A percentile compares a stretch with the other conserved stretches of the same genome.
phyloP scores from a whole-genome alignment of 2,797 vertebrate genomes.

The Artibeus jamaicensis region DNA sequence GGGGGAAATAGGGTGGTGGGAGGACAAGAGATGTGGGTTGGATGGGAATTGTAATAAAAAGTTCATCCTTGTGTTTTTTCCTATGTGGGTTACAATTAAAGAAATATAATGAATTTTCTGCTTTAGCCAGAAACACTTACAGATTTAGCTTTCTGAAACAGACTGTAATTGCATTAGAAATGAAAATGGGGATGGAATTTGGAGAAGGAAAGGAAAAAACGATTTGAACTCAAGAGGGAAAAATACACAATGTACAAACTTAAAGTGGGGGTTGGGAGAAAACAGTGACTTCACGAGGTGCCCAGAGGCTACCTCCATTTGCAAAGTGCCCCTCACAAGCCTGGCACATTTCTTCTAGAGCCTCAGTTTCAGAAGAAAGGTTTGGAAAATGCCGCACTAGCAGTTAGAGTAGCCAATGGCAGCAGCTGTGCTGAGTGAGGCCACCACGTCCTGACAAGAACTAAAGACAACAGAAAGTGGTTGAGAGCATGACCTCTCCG shows the following conservation, averaged over 20 bases:
- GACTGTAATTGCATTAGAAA: constrained; percentile 61
- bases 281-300: not conserved
- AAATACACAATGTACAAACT: constrained; percentile 22
- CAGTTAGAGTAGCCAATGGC: not conserved
- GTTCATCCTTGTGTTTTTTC: constrained; percentile 1
- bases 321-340: not conserved
- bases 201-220: not conserved
- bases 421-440: not conserved
- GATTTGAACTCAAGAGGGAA: not conserved
- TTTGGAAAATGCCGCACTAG: not conserved
- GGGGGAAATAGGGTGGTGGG: not conserved
- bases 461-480: not conserved
- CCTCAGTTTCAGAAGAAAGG: not conserved
- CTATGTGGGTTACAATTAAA: constrained; percentile 52
- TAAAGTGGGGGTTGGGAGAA: not conserved
- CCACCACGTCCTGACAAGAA: not conserved
- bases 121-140: constrained; percentile 49
- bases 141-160: constrained; percentile 60
- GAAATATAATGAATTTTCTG: constrained; percentile 60
- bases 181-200: constrained; percentile 46
- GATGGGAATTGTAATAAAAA: constrained; percentile 44
- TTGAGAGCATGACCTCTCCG: not conserved
- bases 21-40: constrained; percentile 20
- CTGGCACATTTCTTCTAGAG: not conserved
- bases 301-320: not conserved